Conservation (phyloP, 1,140 invertebrate genomes). For the Scylla paramamosain region DNA sequence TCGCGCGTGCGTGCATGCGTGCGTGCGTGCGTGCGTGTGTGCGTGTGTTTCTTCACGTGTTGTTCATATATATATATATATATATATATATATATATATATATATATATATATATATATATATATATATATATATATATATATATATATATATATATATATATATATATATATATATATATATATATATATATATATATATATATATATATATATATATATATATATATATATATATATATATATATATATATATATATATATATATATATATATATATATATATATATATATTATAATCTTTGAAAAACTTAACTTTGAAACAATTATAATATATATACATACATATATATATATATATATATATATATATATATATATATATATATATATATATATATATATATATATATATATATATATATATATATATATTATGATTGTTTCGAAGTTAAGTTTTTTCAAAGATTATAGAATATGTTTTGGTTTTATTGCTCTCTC, state of each 20-base stretch:
- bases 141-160: conserved; percentile 32
- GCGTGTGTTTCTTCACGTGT: no score
- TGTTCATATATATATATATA: conserved; percentile 5
- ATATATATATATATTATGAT: no score
- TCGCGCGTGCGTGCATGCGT: no score
- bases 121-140: conserved; percentile 32
- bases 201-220: neutral
- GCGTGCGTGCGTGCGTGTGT: no score
- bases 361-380: no score
- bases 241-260: conserved; percentile 32
- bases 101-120: conserved; percentile 32
- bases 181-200: conserved; percentile 32
- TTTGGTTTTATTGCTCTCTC: no score
- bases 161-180: conserved; percentile 32
- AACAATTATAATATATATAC: no score
- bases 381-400: no score
- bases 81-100: conserved; percentile 32
- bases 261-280: conserved; percentile 32
- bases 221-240: conserved; percentile 17
- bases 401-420: no score
- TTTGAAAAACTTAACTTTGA: conserved; percentile 10
- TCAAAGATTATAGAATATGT: no score
- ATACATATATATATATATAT: no score
- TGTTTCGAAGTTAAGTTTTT: no score
- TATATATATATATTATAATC: conserved; percentile 26